A percentile compares a stretch with the other conserved stretches of the same genome.
Evolutionary conservation across 2,888 invertebrate genomes (phyloP).

Genomic region (Diaprepes abbreviatus): DNA sequence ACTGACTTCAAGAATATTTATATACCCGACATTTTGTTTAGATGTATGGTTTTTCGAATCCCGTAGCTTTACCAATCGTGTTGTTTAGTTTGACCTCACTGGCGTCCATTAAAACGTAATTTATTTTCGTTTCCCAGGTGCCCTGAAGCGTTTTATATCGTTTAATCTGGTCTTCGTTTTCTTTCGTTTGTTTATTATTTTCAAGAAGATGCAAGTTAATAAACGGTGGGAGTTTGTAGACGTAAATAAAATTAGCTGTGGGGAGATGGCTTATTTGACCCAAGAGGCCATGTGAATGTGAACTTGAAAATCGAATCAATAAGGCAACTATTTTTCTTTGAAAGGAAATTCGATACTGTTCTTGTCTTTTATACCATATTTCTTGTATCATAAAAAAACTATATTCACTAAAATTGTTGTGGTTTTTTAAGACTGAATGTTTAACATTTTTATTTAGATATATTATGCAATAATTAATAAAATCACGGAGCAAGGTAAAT

Average conservation of each 20-base stretch:
- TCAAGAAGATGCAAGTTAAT: not conserved
- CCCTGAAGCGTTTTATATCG: constrained; percentile 12
- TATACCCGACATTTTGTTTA: not conserved
- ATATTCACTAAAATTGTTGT: too few species aligned
- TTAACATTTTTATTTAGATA: too few species aligned
- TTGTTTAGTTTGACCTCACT: constrained; percentile 11
- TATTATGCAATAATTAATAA: too few species aligned
- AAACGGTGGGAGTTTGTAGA: not conserved
- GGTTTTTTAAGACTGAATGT: too few species aligned
- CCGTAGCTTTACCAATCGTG: not conserved
- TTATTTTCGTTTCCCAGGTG: constrained; percentile 20
- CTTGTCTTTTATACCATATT: too few species aligned
- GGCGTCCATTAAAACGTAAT: constrained; percentile 11
- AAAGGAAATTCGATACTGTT: too few species aligned
- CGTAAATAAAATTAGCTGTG: not conserved
- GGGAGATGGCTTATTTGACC: not conserved
- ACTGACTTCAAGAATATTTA: constrained; percentile 13
- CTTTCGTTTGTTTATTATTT: constrained; percentile 6
- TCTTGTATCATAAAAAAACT: too few species aligned
- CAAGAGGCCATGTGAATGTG: not conserved
- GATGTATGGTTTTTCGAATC: constrained; percentile 16
- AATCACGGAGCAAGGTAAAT: too few species aligned
- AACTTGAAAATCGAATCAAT: too few species aligned
- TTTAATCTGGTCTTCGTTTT: constrained; percentile 9
- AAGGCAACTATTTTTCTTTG: too few species aligned